Base-by-base conservation (phyloP, 2,888 invertebrate genomes). In the Apodemia zela region DNA sequence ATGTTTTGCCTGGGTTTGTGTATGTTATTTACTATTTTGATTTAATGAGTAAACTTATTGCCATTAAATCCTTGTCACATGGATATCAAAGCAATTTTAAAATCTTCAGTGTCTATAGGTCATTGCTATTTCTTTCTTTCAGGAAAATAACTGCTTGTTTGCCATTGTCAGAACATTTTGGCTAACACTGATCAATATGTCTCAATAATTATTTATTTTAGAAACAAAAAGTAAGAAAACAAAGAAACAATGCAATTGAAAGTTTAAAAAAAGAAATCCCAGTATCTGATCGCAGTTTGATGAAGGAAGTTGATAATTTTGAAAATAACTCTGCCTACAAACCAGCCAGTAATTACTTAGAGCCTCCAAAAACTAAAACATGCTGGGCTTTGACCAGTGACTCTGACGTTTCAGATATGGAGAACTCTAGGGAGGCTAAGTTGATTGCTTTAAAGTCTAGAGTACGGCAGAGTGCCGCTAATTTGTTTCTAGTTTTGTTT, bases 401-500 rank as follows among this genome's bases (percentile, higher is more conserved):
- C 73, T 95, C 95, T 0, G 95, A 95, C 75, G 92, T 93, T 80
- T 94, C 94, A 0, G 95, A 95, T 78, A 83, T 93, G 0, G 95
- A 95, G 75, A 89, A 82, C 63, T 90, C 86, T 21, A 85, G 87
- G 59, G 92, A 92, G 66, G 88, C 88, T n/a, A 91, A 89, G 71
- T 71, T 91, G 38, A 78, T 87, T 65, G 86, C 89, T 10, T 77
- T 92, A 47, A 93, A 93, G 73, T 93, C 94, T 15, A 94, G 94
- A 83, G 93, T 96, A 2, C 91, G 96, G 59, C 93, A 95, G 72
- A 93, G 94, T 70, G 94, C 96, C 8, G 86, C 95, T 0, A 92
- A 93, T 71, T 78, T 95, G 61, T 84, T 95, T 29, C 85, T 93
- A 7, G 86, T 92, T 2, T 80, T 94, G 51, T 84, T 93, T 5